These are phyloP conservation scores for Andricus curvator DNA, from an alignment of 2,888 invertebrate genomes.

Conservation along the genomic window DNA sequence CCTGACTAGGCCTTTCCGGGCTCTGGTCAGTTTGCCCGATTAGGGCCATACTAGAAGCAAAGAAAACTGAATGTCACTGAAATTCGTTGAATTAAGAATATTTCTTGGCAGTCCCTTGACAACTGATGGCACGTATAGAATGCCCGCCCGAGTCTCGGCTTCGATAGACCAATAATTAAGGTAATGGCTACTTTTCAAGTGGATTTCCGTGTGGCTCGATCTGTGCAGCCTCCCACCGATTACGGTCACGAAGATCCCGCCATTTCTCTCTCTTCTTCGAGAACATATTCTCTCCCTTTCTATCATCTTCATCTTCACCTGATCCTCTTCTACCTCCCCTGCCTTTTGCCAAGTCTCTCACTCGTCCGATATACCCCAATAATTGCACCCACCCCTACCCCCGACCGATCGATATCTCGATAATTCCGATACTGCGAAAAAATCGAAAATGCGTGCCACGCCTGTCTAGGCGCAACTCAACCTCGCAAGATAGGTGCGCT, in stretches of 20 bases:
- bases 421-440: conserved; percentile 47
- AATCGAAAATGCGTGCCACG: conserved; percentile 45
- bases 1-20: too few relatives aligned
- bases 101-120: conserved; percentile 25
- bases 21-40: too few relatives aligned
- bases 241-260: conserved; percentile 69
- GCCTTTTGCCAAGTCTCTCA: conserved; percentile 5
- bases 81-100: neutral
- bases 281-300: conserved; percentile 45
- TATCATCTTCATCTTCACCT: conserved; percentile 35
- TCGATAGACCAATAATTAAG: conserved; percentile 75
- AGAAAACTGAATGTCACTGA: neutral
- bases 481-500: too few relatives aligned
- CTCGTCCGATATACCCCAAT: conserved; percentile 44
- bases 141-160: conserved; percentile 1
- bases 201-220: conserved; percentile 75
- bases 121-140: conserved; percentile 31
- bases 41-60: too few relatives aligned
- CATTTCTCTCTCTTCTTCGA: conserved; percentile 46
- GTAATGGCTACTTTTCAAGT: conserved; percentile 77
- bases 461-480: conserved; percentile 35
- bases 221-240: conserved; percentile 67
- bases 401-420: conserved; percentile 49
- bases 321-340: conserved; percentile 42
- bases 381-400: conserved; percentile 47